Base-by-base conservation (phyloP, 92 coral and sea anemone genomes). In the Ricordea florida region DNA sequence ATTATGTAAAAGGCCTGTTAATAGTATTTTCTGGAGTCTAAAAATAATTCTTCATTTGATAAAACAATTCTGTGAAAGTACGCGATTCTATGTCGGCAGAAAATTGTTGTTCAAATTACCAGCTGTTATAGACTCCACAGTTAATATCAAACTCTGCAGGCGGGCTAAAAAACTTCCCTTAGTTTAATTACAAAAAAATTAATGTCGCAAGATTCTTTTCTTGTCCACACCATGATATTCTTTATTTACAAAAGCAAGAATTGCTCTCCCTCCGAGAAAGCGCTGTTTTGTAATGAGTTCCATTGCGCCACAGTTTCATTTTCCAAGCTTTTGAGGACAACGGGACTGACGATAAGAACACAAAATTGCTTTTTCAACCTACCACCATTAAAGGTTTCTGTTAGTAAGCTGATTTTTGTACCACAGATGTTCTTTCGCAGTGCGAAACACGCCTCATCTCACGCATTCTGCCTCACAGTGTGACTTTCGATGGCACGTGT, bases 101-200 rank as follows among this genome's bases (percentile, higher is more conserved):
- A 8, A 65, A 52, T 36, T 70, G 77, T 70, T 55, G 46, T 26
- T 30, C 22, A 53, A 40, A 53, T 70, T 53, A 41, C 77, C 77
- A 70, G 55, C 77, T 70, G 77, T 70, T 70, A 21, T 18, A 70
- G 62, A 34, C 11, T 56, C 77, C 77, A 18, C 77, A 38, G 41
- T 56, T 70, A 70, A 70, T 70, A 70, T 70, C 21, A 70, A 34
- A 25, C 77, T 37, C 77, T 21, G 63, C 77, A 70, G 77, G 77
- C 22, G 77, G 77, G 65, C 77, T 37, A 10, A 37, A 29, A 53
- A 40, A 53, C 16, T 41, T 30, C 22, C 14, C 25, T 6, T 16
- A 14, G 65, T 37, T 70, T 70, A 70, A 70, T 70, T 70, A 70
- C 40, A 17, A 17, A 11, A n/a, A 70, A 70, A 27, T 30, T 38